These are phyloP conservation scores for Zaprionus davidi DNA, from an alignment of 1,140 invertebrate species.

Conservation along the genomic window DNA sequence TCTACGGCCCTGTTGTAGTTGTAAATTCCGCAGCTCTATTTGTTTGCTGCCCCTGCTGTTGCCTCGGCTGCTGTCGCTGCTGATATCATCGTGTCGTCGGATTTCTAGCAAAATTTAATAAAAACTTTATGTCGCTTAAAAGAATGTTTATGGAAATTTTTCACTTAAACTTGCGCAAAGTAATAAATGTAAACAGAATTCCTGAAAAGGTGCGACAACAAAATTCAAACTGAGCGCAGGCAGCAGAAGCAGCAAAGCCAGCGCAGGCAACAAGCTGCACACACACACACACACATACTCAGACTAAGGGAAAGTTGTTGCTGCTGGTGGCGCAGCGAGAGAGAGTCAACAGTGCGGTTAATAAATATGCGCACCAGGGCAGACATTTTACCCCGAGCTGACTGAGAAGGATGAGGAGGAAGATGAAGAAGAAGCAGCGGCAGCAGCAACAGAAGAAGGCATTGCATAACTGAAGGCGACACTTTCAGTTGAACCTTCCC, in stretches of 20 bases:
- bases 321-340: slow-evolving; percentile 43
- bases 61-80: slow-evolving; percentile 40
- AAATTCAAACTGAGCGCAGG: slow-evolving; percentile 67
- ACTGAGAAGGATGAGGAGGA: slow-evolving; percentile 13
- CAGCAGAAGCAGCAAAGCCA: slow-evolving; percentile 14
- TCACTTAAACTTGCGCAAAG: slow-evolving; percentile 84
- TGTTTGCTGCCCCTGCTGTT: slow-evolving; percentile 54
- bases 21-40: slow-evolving; percentile 80
- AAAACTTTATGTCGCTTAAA: slow-evolving; percentile 84
- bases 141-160: slow-evolving; percentile 84
- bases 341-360: slow-evolving; percentile 80
- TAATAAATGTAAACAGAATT: slow-evolving; percentile 84
- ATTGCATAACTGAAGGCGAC: slow-evolving; percentile 62
- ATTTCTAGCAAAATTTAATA: slow-evolving; percentile 83
- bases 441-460: slow-evolving; percentile 56
- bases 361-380: slow-evolving; percentile 77
- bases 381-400: slow-evolving; percentile 50
- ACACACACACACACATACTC: slow-evolving; percentile 60
- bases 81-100: slow-evolving; percentile 58
- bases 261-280: slow-evolving; percentile 62
- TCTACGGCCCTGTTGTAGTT: slow-evolving; percentile 59
- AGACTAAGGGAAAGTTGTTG: slow-evolving; percentile 62
- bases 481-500: not conserved
- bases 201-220: slow-evolving; percentile 83
- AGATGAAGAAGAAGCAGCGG: slow-evolving; percentile 13